phyloP scores from a whole-genome alignment of 2,113 vertebrate genomes.

The Saccopteryx leptura region DNA sequence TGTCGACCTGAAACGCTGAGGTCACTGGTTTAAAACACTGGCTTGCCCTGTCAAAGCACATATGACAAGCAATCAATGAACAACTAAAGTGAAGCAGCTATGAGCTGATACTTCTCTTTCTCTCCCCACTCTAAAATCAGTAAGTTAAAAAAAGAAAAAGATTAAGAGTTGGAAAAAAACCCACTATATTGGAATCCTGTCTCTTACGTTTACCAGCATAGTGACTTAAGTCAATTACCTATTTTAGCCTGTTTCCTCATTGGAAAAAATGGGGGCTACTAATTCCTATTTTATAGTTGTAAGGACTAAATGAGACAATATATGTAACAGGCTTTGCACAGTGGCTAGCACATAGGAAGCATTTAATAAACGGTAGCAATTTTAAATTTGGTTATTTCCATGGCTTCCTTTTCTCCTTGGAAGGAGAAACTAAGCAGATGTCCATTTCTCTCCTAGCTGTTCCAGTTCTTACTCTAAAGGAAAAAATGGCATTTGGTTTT shows the following conservation, averaged over 20 bases:
- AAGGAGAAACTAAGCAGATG: neutral
- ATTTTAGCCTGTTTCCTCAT: neutral
- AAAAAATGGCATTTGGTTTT: constrained; percentile 5
- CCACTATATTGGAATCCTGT: neutral
- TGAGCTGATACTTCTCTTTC: no score
- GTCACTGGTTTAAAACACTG: no score
- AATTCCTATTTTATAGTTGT: neutral
- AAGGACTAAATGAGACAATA: constrained; percentile 22
- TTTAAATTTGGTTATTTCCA: constrained; percentile 55
- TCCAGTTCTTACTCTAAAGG: neutral
- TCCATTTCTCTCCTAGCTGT: neutral
- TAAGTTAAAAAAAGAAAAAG: no score
- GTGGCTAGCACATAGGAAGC: neutral
- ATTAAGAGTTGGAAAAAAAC: no score
- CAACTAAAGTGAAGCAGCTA: no score
- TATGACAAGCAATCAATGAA: no score
- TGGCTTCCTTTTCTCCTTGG: neutral
- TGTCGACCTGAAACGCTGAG: no score
- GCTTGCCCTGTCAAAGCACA: no score
- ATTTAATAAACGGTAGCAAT: neutral
- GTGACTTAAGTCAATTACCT: neutral
- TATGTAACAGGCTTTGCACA: neutral
- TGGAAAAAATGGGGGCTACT: constrained; percentile 33
- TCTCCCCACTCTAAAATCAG: no score
- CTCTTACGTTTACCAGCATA: neutral